Evolutionary conservation across 2,113 vertebrate species (phyloP).

Genomic region (Cervus canadensis): DNA sequence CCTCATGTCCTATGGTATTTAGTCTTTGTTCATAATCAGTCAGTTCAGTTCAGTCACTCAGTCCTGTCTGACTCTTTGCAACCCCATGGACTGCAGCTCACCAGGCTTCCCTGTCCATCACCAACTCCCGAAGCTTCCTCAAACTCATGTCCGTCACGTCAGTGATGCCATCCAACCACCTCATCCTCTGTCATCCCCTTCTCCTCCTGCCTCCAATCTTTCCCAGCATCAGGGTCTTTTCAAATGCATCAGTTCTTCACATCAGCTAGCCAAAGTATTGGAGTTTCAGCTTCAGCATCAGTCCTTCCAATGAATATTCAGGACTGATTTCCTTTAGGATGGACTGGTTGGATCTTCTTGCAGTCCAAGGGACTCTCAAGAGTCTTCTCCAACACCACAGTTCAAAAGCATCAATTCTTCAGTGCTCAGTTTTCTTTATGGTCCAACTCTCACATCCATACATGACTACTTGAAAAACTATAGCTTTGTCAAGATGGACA

Average conservation of each 20-base stretch:
- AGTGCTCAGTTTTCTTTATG: background rate
- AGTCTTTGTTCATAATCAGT: background rate
- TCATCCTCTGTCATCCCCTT: background rate
- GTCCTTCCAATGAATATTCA: background rate
- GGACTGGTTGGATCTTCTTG: background rate
- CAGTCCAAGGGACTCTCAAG: background rate
- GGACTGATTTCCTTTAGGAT: background rate
- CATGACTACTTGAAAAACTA: background rate
- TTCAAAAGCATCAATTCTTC: background rate
- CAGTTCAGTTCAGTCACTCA: background rate
- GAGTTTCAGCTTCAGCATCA: background rate
- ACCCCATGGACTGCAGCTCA: background rate
- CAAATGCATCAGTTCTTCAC: background rate
- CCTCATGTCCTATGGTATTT: background rate
- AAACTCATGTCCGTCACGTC: rapidly evolving
- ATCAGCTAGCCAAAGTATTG: background rate
- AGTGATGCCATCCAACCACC: background rate
- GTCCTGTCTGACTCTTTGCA: background rate
- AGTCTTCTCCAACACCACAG: background rate
- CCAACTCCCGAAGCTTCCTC: background rate
- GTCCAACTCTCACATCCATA: background rate
- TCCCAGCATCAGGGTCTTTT: rapidly evolving
- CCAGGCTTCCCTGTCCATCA: background rate
- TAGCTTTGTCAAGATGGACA: background rate
- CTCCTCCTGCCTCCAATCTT: background rate